These are phyloP conservation scores for Montipora cactus DNA, from an alignment of 64 coral and sea anemone genomes.

Conservation along the genomic window DNA sequence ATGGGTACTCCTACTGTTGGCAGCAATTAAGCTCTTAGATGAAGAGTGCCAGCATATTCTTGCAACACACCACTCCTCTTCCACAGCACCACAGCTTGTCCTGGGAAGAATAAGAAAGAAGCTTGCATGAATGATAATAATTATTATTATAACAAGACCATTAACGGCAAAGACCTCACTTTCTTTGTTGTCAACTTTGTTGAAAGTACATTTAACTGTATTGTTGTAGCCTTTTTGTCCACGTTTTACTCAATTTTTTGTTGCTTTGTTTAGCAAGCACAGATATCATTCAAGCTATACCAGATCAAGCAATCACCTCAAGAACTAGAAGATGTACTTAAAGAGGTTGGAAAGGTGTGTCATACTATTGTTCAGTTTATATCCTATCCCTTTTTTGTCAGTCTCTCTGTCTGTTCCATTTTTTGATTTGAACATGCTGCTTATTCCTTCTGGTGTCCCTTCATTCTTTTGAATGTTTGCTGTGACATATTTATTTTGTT, in stretches of 20 bases:
- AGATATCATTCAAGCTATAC: constrained; percentile 88
- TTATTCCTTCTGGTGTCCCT: neutral
- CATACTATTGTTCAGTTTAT: neutral
- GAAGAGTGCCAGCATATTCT: too few species aligned
- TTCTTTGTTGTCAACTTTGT: neutral
- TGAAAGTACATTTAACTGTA: too few species aligned
- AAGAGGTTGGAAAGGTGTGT: constrained; percentile 81
- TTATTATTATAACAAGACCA: too few species aligned
- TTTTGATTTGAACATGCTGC: neutral
- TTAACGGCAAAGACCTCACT: neutral
- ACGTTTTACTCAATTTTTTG: neutral
- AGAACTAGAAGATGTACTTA: constrained; percentile 82
- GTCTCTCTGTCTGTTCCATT: too few species aligned
- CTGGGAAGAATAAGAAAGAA: too few species aligned
- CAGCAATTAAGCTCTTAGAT: too few species aligned
- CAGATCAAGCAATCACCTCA: constrained; percentile 95
- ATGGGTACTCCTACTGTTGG: too few species aligned
- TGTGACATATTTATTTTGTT: neutral
- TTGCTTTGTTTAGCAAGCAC: constrained; percentile 58
- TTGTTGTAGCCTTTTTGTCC: too few species aligned
- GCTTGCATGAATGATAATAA: too few species aligned
- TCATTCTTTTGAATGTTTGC: too few species aligned
- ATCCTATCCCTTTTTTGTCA: neutral
- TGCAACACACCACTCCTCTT: too few species aligned
- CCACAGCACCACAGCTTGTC: too few species aligned